Evolutionary conservation across 1,140 invertebrate species (phyloP), one percentile per base, ranked within the genome.

Genomic region (Cydia pomonella): DNA sequence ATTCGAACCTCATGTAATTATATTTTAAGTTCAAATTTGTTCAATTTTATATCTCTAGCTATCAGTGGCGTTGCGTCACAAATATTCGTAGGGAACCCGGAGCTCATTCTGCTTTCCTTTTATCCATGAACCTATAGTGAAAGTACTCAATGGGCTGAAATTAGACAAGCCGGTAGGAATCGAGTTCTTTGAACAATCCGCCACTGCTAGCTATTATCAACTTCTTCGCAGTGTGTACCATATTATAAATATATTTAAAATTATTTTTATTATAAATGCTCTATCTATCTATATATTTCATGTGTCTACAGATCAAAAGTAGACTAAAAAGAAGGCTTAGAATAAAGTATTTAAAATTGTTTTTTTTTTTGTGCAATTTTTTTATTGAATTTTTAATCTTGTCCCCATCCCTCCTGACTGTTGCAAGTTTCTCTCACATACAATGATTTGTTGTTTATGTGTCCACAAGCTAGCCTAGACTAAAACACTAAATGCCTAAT

Each of bases 371-470:
- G n/a, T 59, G 18, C 6, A 13, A 16, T 13, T 59, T 59, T 59
- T 59, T 23, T 59, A 23, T 59, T 23, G 23, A 59, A 12, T 59
- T 59, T 23, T 59, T 59, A 59, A 59, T 18, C 53, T 59, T 59
- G 6, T 23, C 21, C 53, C 53, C 53, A 23, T 59, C 21, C 53
- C 64, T 33, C 29, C 16, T 69, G 64, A 69, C 64, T 69, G 64
- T 69, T 69, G 29, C 64, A 69, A 69, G 64, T 69, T 69, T 38
- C 64, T 69, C 64, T 69, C 29, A 21, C 27, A 33, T 33, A 33
- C n/a, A 33, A 64, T 69, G 10, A 38, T 69, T 18, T 69, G 64
- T 69, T 69, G 64, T 69, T 66, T 69, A 10, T 69, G 64, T 69
- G 29, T 18, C 13, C 29, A 41, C 9, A 33, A 13, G 64, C 29